Evolutionary conservation across 1,140 invertebrate species (phyloP), one percentile per base, ranked within the genome.

Genomic region (Drosophila insularis): DNA sequence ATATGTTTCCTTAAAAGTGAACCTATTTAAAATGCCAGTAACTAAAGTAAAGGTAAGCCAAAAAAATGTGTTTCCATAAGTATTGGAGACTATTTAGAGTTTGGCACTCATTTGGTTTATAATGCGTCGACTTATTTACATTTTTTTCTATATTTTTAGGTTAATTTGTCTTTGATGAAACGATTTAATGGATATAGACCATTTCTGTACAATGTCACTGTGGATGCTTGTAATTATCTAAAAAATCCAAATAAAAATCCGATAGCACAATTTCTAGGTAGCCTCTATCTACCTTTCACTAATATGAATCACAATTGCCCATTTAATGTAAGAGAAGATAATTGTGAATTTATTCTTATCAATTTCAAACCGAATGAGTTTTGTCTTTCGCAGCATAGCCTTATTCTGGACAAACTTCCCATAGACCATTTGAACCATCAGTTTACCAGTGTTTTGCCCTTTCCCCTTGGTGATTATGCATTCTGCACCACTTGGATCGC

Each of bases 1-100:
- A 66, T 66, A 59, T 7, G 1, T 43, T 35, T 66, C 54, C 7
- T 0, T 50, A 10, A 50, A 50, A 21, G 43, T 50, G 17, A 50
- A 50, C 8, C n/a, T 50, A 4, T 50, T 50, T 50, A 14, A 21
- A 11, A 1, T 50, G 4, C 43, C 43, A 17, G 13, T 50, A 4
- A 50, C 43, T 11, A 50, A 50, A 50, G 43, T 50, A n/a, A 50
- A 50, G 43, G 43, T 50, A 50, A 2, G 0, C 2, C 14, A 21
- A 37, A 53, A n/a, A n/a, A n/a, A n/a, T n/a, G n/a, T n/a, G n/a
- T n/a, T n/a, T n/a, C n/a, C n/a, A n/a, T n/a, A n/a, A 10, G 1
- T 1, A 6, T 35, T 8, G 5, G 4, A 5, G 1, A 1, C 4
- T 27, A 6, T 27, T 27, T 5, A 27, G 27, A 5, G 27, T 27